phyloP scores from a whole-genome alignment of 2,888 invertebrate genomes.

The Drosophila dives region DNA sequence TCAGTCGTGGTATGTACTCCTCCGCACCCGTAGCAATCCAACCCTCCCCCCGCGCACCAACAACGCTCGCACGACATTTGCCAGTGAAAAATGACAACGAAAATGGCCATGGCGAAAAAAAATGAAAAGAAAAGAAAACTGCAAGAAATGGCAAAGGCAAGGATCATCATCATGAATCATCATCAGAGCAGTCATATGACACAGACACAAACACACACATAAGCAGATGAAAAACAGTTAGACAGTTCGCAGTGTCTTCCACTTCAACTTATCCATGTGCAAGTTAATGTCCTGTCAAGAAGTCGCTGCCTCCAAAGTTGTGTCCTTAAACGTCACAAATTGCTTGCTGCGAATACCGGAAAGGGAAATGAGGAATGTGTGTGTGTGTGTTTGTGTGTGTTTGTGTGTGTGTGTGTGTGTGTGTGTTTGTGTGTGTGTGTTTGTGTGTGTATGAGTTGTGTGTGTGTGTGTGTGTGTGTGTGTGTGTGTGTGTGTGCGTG shows the following conservation, averaged over 20 bases:
- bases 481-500: neutral
- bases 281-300: slow-evolving; percentile 81
- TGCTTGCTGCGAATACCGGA: slow-evolving; percentile 32
- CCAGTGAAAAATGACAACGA: slow-evolving; percentile 76
- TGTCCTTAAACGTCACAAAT: slow-evolving; percentile 78
- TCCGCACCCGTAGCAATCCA: neutral
- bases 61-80: slow-evolving; percentile 28
- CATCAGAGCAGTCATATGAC: slow-evolving; percentile 64
- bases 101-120: slow-evolving; percentile 47
- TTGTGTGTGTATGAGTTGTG: neutral
- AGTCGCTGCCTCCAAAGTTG: slow-evolving; percentile 77
- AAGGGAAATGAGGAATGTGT: neutral
- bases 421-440: neutral
- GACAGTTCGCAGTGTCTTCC: slow-evolving; percentile 56
- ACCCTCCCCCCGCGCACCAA: too few relatives aligned
- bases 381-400: neutral
- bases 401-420: neutral
- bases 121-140: slow-evolving; percentile 42
- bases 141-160: slow-evolving; percentile 67
- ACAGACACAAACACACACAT: slow-evolving; percentile 28
- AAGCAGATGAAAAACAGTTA: slow-evolving; percentile 54
- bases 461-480: neutral
- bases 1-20: slow-evolving; percentile 15
- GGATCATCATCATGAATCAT: slow-evolving; percentile 79
- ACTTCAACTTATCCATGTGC: slow-evolving; percentile 64